Base-by-base conservation (phyloP, 2,888 invertebrate species). In the Drosophila putrida region DNA sequence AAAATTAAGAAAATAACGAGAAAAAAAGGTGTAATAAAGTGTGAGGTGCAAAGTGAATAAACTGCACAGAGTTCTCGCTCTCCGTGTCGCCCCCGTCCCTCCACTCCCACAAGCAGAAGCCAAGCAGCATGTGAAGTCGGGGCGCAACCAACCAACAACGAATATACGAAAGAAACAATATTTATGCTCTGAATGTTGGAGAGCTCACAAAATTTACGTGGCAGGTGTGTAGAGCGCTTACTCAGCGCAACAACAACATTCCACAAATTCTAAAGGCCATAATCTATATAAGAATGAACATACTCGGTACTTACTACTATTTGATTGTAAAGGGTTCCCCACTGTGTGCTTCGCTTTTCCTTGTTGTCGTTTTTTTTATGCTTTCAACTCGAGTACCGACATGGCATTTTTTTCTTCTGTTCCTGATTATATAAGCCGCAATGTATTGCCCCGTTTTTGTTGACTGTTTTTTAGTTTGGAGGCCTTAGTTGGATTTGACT, bases 181-280 rank as follows among this genome's bases (percentile, higher is more conserved):
- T 77, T 78, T 78, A 77, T 78, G 75, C 71, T 71, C 75, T 68
- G 67, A 62, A 87, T 75, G 71, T 71, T 71, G 65, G 63, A 80
- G 72, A 82, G 71, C 68, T 74, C 60, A 72, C 70, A 71, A 65
- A 77, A 82, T 83, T 84, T 85, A 83, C 83, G 83, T 83, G 83
- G 83, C 83, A 83, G 83, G 83, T 83, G 83, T 83, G 88, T 83
- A 73, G 69, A 73, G 59, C 61, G 50, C 58, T 57, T 51, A 35
- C 51, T 53, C 53, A 46, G 35, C 31, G 66, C 65, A 20, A 20
- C 20, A 20, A 20, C 20, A 20, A 31, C 61, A 63, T 76, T 87
- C 88, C 82, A 70, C 69, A 72, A 66, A 86, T 82, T 86, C 71
- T 65, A 61, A 60, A 74, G 61, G 70, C 55, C 55, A 57, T 68